Percentiles rank a stretch among this genome's conserved stretches.
These are phyloP conservation scores for Seira sanloemensis DNA, from an alignment of 2,888 invertebrate species.

Conservation along the genomic window DNA sequence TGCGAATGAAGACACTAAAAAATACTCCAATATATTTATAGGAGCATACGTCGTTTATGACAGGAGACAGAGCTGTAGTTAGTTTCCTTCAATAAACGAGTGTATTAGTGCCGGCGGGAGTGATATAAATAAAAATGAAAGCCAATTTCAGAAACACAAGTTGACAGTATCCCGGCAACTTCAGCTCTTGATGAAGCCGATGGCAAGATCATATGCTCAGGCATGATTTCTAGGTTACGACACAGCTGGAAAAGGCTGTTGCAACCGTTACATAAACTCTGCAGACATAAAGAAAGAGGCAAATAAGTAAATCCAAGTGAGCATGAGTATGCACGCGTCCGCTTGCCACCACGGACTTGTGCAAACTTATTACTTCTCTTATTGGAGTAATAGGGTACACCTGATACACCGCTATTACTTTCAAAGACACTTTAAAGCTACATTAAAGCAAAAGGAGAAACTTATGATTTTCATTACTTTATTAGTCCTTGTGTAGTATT, in stretches of 20 bases:
- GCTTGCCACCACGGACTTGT: neutral
- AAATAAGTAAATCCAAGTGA: neutral
- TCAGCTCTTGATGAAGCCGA: conserved; percentile 4
- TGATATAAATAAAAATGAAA: conserved; percentile 60
- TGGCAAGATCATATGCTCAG: conserved; percentile 16
- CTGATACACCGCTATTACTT: conserved; percentile 55
- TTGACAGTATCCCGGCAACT: conserved; percentile 31
- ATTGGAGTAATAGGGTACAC: conserved; percentile 46
- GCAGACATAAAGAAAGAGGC: neutral
- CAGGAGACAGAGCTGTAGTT: neutral
- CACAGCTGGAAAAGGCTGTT: conserved; percentile 35
- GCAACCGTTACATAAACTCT: neutral
- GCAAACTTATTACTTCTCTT: conserved; percentile 40
- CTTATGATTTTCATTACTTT: conserved; percentile 22
- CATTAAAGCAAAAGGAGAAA: no score
- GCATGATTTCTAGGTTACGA: no score
- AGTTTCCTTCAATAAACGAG: conserved; percentile 27
- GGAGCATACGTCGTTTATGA: neutral
- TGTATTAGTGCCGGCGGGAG: conserved; percentile 56
- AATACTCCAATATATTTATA: conserved; percentile 2
- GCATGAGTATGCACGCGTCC: no score
- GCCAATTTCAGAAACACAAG: conserved; percentile 58
- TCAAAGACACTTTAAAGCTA: conserved; percentile 42
- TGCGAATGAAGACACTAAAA: neutral
- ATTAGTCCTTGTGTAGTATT: conserved; percentile 29